Evolutionary conservation across 2,888 invertebrate genomes (phyloP).

Genomic region (Lymantria monacha): DNA sequence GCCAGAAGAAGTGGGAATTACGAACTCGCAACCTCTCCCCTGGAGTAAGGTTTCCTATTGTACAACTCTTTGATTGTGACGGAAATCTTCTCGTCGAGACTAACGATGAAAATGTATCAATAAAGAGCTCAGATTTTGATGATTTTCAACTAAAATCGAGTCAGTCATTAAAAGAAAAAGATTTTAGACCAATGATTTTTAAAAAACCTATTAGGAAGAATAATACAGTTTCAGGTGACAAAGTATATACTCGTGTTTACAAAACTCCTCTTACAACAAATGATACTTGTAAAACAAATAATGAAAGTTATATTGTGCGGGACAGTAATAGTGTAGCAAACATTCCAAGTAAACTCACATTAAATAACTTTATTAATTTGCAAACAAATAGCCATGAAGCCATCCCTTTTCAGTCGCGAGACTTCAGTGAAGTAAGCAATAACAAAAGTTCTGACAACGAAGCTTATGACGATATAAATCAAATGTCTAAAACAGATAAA

Average conservation of each 20-base stretch:
- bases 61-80: constrained; percentile 84
- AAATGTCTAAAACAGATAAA: constrained; percentile 35
- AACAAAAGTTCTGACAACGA: constrained; percentile 80
- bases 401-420: constrained; percentile 64
- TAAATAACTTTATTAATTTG: constrained; percentile 56
- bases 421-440: constrained; percentile 72
- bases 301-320: constrained; percentile 49
- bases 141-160: constrained; percentile 51
- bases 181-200: constrained; percentile 62
- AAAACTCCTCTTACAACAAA: constrained; percentile 42
- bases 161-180: constrained; percentile 66
- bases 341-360: constrained; percentile 71
- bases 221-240: constrained; percentile 71
- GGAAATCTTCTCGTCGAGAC: constrained; percentile 84
- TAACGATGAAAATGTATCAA: constrained; percentile 79
- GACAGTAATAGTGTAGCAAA: constrained; percentile 57
- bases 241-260: constrained; percentile 70
- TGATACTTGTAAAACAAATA: constrained; percentile 36
- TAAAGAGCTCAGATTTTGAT: constrained; percentile 67
- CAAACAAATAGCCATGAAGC: constrained; percentile 62
- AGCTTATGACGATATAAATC: constrained; percentile 54
- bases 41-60: constrained; percentile 81
- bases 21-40: constrained; percentile 84
- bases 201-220: constrained; percentile 63
- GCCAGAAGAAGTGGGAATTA: constrained; percentile 84